These are phyloP conservation scores for Diglossa cyanea DNA, from an alignment of 2,797 vertebrate genomes.

Conservation along the genomic window DNA sequence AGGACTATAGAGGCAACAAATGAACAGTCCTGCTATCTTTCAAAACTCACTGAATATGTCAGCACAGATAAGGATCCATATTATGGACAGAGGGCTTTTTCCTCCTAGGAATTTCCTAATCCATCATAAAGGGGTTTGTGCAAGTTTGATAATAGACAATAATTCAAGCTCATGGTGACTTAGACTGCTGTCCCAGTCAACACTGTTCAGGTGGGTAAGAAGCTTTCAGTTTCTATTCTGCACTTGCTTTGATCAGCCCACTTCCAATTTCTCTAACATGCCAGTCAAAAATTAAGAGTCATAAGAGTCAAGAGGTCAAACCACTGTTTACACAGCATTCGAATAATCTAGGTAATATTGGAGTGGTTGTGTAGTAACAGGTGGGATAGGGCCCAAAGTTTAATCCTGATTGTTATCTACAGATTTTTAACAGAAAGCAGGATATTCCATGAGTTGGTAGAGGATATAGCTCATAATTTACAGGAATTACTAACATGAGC, in stretches of 20 bases:
- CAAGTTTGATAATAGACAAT: neutral
- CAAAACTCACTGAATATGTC: neutral
- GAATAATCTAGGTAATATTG: neutral
- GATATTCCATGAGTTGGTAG: neutral
- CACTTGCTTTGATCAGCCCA: neutral
- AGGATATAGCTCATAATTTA: neutral
- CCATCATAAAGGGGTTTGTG: neutral
- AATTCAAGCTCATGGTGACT: neutral
- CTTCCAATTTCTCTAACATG: neutral
- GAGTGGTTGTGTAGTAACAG: neutral
- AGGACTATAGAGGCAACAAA: neutral
- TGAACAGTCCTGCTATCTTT: neutral
- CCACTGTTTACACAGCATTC: neutral
- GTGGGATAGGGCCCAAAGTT: neutral
- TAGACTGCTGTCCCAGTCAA: neutral
- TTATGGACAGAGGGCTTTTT: accelerated
- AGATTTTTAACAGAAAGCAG: neutral
- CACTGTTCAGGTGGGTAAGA: neutral
- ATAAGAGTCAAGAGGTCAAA: neutral
- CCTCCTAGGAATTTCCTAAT: neutral
- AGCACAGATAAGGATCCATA: neutral
- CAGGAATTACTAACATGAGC: neutral
- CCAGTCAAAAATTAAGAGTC: neutral
- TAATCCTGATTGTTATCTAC: neutral
- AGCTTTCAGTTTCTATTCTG: neutral